A percentile compares a stretch with the other conserved stretches of the same genome.
These are phyloP conservation scores for Danio kyathit DNA, from an alignment of 2,797 vertebrate species.

Conservation along the genomic window DNA sequence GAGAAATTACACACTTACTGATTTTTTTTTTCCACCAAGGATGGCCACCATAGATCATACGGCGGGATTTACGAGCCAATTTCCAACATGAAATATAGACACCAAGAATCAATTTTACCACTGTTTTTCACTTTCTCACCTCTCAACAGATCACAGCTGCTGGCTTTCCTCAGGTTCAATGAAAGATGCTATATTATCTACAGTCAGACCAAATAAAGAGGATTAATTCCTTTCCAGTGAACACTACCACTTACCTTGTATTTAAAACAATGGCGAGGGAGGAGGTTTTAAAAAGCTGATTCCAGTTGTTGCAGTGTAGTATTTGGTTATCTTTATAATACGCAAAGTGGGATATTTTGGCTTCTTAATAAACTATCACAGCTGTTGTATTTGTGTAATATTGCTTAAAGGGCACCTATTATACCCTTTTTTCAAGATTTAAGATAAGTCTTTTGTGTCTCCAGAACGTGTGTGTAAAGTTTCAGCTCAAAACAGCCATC, in stretches of 20 bases:
- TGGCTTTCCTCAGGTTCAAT: constrained; percentile 29
- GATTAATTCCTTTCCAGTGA: not conserved
- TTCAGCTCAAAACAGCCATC: no score
- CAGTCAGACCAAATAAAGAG: constrained; percentile 10
- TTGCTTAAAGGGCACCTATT: no score
- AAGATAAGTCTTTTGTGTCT: no score
- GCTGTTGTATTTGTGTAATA: no score
- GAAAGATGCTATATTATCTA: constrained; percentile 4
- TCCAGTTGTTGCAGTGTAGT: not conserved
- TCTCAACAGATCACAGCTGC: constrained; percentile 69
- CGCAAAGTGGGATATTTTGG: not conserved
- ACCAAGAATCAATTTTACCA: constrained; percentile 91
- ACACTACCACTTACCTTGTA: not conserved
- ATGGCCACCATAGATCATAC: constrained; percentile 98
- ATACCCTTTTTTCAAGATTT: no score
- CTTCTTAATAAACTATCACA: not conserved
- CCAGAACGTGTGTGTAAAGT: no score
- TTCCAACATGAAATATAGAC: constrained; percentile 99
- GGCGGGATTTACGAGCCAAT: constrained; percentile 97
- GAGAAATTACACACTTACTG: constrained; percentile 99
- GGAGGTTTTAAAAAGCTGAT: not conserved
- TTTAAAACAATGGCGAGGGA: not conserved
- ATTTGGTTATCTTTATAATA: not conserved
- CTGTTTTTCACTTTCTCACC: constrained; percentile 80
- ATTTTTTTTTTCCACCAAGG: constrained; percentile 94